Evolutionary conservation across 2,888 invertebrate genomes (phyloP).

Genomic region (Philopedon plagiatum): DNA sequence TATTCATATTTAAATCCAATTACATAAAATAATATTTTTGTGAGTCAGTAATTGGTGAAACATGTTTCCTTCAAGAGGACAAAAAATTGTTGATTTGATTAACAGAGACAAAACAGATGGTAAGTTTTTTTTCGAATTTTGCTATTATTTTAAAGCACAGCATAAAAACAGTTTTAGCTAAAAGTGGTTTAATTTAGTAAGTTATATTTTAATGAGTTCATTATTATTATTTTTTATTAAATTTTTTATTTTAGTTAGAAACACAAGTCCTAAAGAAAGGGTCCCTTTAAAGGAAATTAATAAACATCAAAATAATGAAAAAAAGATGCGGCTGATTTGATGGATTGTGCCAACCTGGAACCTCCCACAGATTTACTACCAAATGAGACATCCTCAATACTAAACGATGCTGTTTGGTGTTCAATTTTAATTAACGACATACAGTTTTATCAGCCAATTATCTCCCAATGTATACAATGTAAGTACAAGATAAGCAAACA

Average conservation of each 20-base stretch:
- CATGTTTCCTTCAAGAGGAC: background rate
- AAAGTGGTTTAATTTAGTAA: background rate
- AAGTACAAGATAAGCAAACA: background rate
- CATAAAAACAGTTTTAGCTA: too few relatives aligned
- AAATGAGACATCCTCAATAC: background rate
- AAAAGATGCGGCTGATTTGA: background rate
- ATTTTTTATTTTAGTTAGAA: background rate
- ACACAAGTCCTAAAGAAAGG: background rate
- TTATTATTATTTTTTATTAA: background rate
- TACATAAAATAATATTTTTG: too few relatives aligned
- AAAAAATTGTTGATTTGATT: background rate
- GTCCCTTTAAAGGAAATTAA: background rate
- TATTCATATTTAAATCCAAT: too few relatives aligned
- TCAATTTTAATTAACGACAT: background rate
- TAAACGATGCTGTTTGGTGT: background rate
- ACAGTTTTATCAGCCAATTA: background rate
- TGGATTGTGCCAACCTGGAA: slow-evolving; percentile 1
- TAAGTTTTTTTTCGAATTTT: slow-evolving; percentile 6
- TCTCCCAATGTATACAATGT: background rate
- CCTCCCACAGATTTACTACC: slow-evolving; percentile 2
- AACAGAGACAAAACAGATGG: background rate
- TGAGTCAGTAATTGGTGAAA: too few relatives aligned
- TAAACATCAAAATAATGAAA: too few relatives aligned
- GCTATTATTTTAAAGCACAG: background rate
- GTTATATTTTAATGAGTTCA: background rate